Evolutionary conservation across 1,140 invertebrate genomes (phyloP).

Genomic region (Drosophila albomicans): DNA sequence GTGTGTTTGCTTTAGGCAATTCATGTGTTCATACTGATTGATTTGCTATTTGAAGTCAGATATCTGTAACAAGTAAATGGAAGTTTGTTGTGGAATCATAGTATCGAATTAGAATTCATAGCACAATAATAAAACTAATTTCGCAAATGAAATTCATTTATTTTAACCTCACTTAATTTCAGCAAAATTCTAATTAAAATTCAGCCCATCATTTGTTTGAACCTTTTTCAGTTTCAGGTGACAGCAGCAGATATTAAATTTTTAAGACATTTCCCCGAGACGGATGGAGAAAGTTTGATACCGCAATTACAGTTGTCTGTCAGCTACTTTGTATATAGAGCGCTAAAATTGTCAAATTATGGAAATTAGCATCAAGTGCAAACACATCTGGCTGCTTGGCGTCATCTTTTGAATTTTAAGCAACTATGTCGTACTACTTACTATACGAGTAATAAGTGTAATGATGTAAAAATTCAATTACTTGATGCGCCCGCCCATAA

Average conservation of each 20-base stretch:
- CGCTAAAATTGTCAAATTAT: conserved; percentile 5
- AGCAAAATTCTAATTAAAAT: neutral
- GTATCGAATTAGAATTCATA: no score
- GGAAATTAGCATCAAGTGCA: conserved; percentile 5
- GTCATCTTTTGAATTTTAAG: neutral
- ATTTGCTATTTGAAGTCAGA: neutral
- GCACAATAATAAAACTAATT: no score
- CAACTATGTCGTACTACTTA: conserved; percentile 9
- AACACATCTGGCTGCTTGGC: neutral
- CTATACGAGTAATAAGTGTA: conserved; percentile 5
- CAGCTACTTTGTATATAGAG: neutral
- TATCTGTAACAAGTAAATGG: no score
- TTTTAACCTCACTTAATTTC: no score
- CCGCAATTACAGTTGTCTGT: neutral
- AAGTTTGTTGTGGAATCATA: no score
- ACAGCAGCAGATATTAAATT: neutral
- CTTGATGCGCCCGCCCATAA: conserved; percentile 20
- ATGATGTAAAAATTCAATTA: conserved; percentile 40
- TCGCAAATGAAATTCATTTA: no score
- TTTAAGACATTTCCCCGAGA: neutral
- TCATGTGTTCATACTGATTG: neutral
- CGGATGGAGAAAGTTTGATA: neutral
- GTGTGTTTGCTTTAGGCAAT: neutral
- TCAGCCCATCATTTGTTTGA: neutral
- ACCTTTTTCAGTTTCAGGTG: neutral